These are phyloP conservation scores for Palythoa grandiflora DNA, from an alignment of 92 coral and sea anemone species.

Conservation along the genomic window DNA sequence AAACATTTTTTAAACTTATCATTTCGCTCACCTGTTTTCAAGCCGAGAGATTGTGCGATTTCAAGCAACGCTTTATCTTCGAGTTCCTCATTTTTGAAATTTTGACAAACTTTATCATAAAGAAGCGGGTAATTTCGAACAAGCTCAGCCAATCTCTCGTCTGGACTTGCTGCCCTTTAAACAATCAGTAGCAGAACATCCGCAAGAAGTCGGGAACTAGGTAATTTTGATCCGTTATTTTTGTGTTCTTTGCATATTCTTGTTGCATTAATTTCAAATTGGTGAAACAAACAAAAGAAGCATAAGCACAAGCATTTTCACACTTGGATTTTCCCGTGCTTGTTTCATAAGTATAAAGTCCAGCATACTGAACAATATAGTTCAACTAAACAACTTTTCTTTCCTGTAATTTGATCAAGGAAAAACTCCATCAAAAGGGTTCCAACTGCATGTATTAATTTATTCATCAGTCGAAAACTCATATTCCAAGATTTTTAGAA, in stretches of 20 bases:
- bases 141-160: constrained; percentile 36
- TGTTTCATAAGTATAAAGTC: too few relatives aligned
- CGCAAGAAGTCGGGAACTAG: constrained; percentile 11
- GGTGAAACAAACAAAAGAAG: background rate
- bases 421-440: too few relatives aligned
- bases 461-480: too few relatives aligned
- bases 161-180: constrained; percentile 16
- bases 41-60: constrained; percentile 18
- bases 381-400: too few relatives aligned
- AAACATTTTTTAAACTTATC: background rate
- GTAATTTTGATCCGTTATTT: background rate
- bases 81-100: constrained; percentile 9
- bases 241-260: background rate
- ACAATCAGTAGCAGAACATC: constrained; percentile 8
- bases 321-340: too few relatives aligned
- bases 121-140: constrained; percentile 39
- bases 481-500: too few relatives aligned
- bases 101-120: constrained; percentile 15
- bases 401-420: too few relatives aligned
- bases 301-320: background rate
- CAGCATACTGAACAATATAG: too few relatives aligned
- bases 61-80: constrained; percentile 29
- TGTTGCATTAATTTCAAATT: background rate
- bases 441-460: too few relatives aligned
- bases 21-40: constrained; percentile 31